Percentiles rank a stretch among this genome's conserved stretches.
phyloP scores from a whole-genome alignment of 1,140 invertebrate species.

The Venturia canescens region DNA sequence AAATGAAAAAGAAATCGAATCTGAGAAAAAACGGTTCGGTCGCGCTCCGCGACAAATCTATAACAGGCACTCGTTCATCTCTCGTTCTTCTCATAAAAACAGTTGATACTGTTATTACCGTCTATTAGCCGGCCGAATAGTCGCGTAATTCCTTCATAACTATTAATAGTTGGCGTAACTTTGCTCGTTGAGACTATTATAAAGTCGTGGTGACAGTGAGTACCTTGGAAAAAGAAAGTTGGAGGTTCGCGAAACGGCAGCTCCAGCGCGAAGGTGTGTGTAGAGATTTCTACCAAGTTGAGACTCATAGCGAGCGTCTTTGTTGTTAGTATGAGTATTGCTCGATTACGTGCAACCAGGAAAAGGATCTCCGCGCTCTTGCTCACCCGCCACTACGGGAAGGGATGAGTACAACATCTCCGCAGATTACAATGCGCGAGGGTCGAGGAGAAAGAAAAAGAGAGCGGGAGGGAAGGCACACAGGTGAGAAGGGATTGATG shows the following conservation, averaged over 20 bases:
- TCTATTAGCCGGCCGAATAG: conserved; percentile 24
- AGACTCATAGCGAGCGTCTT: not conserved
- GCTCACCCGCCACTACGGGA: conserved; percentile 14
- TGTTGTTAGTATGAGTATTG: conserved; percentile 16
- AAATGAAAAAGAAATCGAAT: not conserved
- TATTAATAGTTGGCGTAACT: conserved; percentile 45
- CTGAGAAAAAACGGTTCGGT: not conserved
- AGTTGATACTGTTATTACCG: not conserved
- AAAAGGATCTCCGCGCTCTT: conserved; percentile 38
- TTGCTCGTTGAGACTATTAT: conserved; percentile 38
- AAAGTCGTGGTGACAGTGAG: conserved; percentile 37
- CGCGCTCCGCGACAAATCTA: conserved; percentile 4
- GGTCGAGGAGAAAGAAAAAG: not conserved
- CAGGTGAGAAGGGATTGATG: not conserved
- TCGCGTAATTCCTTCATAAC: conserved; percentile 41
- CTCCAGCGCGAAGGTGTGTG: conserved; percentile 28
- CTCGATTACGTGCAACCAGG: conserved; percentile 44
- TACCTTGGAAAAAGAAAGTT: conserved; percentile 47
- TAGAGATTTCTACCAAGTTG: not conserved
- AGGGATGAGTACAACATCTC: conserved; percentile 11
- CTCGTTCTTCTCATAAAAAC: not conserved
- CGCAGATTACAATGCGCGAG: conserved; percentile 4
- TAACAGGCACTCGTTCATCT: not conserved
- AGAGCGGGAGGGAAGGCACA: not conserved
- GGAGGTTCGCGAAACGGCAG: conserved; percentile 34